Conservation (phyloP, 2,113 vertebrate species). For the Falcunculus frontatus region DNA sequence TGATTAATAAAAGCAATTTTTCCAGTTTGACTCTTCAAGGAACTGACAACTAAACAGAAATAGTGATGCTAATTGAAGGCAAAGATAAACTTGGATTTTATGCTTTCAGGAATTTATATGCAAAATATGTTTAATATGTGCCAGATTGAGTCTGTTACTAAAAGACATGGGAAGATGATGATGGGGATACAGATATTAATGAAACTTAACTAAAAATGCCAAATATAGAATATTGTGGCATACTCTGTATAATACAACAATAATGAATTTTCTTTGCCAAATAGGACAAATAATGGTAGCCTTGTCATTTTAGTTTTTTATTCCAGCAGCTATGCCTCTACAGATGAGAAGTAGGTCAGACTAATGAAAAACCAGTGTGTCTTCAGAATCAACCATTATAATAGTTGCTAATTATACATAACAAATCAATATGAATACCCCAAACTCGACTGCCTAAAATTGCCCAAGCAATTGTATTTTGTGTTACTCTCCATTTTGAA, state of each 20-base stretch:
- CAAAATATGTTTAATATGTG: neutral
- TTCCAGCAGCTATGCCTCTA: neutral
- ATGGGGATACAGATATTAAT: neutral
- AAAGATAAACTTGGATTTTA: neutral
- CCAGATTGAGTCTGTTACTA: neutral
- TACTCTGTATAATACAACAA: neutral
- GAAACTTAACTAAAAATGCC: neutral
- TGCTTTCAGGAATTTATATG: neutral
- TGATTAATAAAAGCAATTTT: slow-evolving; percentile 30
- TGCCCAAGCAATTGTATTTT: neutral
- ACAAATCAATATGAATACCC: neutral
- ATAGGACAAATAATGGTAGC: neutral
- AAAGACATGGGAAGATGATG: neutral
- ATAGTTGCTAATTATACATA: neutral
- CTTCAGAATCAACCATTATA: neutral
- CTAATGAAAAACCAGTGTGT: neutral
- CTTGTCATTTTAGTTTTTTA: neutral
- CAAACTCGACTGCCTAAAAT: neutral
- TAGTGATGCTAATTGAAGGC: neutral
- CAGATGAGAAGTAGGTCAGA: neutral
- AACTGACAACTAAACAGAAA: neutral
- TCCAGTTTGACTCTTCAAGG: neutral
- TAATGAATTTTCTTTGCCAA: neutral
- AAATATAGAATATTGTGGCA: neutral
- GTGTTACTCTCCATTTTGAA: neutral